A percentile compares a stretch with the other conserved stretches of the same genome.
Evolutionary conservation across 2,888 invertebrate species (phyloP).

Genomic region (Callimorpha dominula): DNA sequence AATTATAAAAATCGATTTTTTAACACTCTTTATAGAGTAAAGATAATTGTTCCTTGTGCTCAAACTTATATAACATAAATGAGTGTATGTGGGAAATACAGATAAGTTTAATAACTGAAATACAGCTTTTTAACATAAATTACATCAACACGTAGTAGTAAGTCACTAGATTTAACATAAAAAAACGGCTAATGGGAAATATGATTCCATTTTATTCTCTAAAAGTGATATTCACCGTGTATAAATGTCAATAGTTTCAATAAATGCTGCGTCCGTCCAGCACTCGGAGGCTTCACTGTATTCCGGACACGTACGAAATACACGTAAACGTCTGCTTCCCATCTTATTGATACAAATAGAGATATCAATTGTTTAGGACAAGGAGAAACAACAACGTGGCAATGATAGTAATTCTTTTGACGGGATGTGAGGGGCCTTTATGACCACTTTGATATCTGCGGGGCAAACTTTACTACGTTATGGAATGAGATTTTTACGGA

Average conservation of each 20-base stretch:
- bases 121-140: neutral
- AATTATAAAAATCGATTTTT: neutral
- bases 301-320: slow-evolving; percentile 80
- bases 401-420: slow-evolving; percentile 75
- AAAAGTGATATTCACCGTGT: slow-evolving; percentile 43
- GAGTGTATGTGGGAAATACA: no score
- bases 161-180: slow-evolving; percentile 11
- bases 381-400: slow-evolving; percentile 76
- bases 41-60: neutral
- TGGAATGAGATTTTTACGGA: slow-evolving; percentile 68
- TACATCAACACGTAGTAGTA: neutral
- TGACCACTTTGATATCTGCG: slow-evolving; percentile 66
- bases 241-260: slow-evolving; percentile 70
- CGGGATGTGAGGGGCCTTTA: slow-evolving; percentile 68
- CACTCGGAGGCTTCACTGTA: slow-evolving; percentile 64
- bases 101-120: no score
- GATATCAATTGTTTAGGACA: slow-evolving; percentile 86
- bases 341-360: slow-evolving; percentile 87
- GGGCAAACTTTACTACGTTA: slow-evolving; percentile 66
- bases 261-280: slow-evolving; percentile 64
- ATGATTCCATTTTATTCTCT: slow-evolving; percentile 31
- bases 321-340: slow-evolving; percentile 82
- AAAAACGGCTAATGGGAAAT: slow-evolving; percentile 25
- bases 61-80: no score
- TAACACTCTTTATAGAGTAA: neutral